Evolutionary conservation across 2,113 vertebrate genomes (phyloP), one percentile per base, ranked within the genome.

Genomic region (Capricornis sumatraensis): DNA sequence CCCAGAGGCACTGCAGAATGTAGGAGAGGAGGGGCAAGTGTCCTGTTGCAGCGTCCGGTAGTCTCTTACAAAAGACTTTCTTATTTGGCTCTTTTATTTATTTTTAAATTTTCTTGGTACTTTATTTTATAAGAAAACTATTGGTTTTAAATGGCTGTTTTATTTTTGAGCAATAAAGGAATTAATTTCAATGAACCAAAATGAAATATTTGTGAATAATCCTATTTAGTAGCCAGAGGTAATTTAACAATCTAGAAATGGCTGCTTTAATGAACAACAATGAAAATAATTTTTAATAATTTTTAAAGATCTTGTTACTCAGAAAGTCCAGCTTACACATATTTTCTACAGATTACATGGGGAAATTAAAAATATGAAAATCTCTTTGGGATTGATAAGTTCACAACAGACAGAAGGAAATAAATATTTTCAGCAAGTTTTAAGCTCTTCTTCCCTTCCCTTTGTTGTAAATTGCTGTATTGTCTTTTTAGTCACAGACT

Each of bases 161-260:
- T 47, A 58, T 96, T 96, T 27, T 96, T 87, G 40, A 43, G 16
- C 62, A 96, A 57, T 62, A 96, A 92, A 93, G 13, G 28, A 89
- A 92, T 96, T 96, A 30, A 58, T 93, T 97, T 92, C 52, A 95
- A 14, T 74, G 50, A 93, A 91, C 47, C 40, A 87, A 97, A 97
- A 87, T 95, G 86, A 64, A 57, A 55, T 90, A 87, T 90, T 85
- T 91, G 19, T 96, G 60, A 96, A 94, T 92, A 81, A 21, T 87
- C 43, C 33, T 94, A 6, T 83, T 95, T 52, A 74, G 64, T 64
- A 67, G 79, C 52, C 53, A 53, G 57, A 92, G 33, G 84, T 76
- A 96, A 97, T 92, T 97, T 81, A 96, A 93, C 62, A 96, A 81
- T 85, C 52, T 7, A 7, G 71, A 97, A 96, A 84, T 81, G 43